A percentile compares a stretch with the other conserved stretches of the same genome.
These are phyloP conservation scores for Bhutanitis thaidina DNA, from an alignment of 2,888 invertebrate genomes.

Conservation along the genomic window DNA sequence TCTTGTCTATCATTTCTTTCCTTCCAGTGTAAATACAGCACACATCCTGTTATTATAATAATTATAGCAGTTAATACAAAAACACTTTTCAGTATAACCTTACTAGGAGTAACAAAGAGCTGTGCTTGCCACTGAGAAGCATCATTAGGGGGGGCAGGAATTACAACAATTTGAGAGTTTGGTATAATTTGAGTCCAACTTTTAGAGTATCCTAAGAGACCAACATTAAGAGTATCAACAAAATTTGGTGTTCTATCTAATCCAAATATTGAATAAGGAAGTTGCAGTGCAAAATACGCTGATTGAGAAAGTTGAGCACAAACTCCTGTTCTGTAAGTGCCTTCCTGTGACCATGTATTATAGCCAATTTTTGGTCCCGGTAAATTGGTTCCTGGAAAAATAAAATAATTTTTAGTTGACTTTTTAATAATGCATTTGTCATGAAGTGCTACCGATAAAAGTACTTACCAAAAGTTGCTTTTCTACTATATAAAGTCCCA, in stretches of 20 bases:
- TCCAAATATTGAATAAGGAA: slow-evolving; percentile 97
- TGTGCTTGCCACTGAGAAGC: slow-evolving; percentile 93
- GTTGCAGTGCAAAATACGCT: slow-evolving; percentile 93
- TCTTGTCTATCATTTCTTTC: slow-evolving; percentile 82
- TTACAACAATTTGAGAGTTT: slow-evolving; percentile 97
- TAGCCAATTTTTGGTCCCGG: slow-evolving; percentile 95
- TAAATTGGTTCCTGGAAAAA: slow-evolving; percentile 87
- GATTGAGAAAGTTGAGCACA: slow-evolving; percentile 95
- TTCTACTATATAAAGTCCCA: slow-evolving; percentile 86
- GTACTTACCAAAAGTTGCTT: slow-evolving; percentile 85
- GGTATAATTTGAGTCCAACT: slow-evolving; percentile 97
- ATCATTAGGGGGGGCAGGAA: slow-evolving; percentile 89
- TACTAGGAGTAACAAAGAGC: slow-evolving; percentile 96
- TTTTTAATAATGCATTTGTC: background rate
- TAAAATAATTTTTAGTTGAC: slow-evolving; percentile 3
- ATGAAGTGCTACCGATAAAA: background rate
- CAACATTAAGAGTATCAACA: slow-evolving; percentile 92
- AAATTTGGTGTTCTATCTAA: slow-evolving; percentile 99
- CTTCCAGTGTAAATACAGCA: slow-evolving; percentile 92
- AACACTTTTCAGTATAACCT: slow-evolving; percentile 94
- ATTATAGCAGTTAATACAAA: slow-evolving; percentile 93
- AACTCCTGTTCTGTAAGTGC: slow-evolving; percentile 87
- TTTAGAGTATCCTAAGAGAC: slow-evolving; percentile 84
- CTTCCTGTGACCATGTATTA: slow-evolving; percentile 93
- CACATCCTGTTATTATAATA: slow-evolving; percentile 90